Percentiles rank a stretch among this genome's conserved stretches.
Evolutionary conservation across 2,797 vertebrate species (phyloP).

Genomic region (Hippopotamyrus pictus): DNA sequence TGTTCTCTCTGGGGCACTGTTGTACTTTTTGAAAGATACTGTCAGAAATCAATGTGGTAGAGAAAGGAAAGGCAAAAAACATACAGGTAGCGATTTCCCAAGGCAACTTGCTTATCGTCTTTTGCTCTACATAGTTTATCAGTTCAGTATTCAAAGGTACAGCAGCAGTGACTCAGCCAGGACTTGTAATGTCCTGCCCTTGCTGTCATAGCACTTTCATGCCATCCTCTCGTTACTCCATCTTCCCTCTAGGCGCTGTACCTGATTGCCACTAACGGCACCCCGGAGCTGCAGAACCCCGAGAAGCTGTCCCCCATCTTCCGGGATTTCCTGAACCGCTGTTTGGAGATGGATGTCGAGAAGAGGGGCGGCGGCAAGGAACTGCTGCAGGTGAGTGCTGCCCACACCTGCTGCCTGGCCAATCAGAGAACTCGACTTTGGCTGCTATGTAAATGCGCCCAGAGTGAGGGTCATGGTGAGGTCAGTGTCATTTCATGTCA

Average conservation of each 20-base stretch:
- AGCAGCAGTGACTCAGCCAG: not conserved
- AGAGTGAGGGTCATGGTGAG: not conserved
- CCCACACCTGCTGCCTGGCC: not conserved
- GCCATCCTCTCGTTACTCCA: not conserved
- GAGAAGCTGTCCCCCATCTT: constrained; percentile 94
- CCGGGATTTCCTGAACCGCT: constrained; percentile 90
- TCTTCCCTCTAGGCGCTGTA: constrained; percentile 75
- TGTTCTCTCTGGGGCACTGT: not conserved
- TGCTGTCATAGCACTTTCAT: not conserved
- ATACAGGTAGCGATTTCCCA: not conserved
- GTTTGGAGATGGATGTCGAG: constrained; percentile 97
- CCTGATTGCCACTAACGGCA: constrained; percentile 95
- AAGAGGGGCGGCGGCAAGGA: constrained; percentile 93
- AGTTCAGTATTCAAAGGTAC: not conserved
- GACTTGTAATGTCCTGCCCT: not conserved
- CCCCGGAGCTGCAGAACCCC: constrained; percentile 92
- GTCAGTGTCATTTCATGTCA: not conserved
- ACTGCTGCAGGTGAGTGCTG: constrained; percentile 75
- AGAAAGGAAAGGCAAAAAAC: not conserved
- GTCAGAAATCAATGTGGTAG: not conserved
- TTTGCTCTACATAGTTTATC: not conserved
- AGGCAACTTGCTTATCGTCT: not conserved
- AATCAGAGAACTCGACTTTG: not conserved
- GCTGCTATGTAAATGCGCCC: not conserved
- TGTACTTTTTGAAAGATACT: not conserved